Percentiles rank a stretch among this genome's conserved stretches.
These are phyloP conservation scores for Podarcis muralis DNA, from an alignment of 2,113 vertebrate genomes.

Conservation along the genomic window DNA sequence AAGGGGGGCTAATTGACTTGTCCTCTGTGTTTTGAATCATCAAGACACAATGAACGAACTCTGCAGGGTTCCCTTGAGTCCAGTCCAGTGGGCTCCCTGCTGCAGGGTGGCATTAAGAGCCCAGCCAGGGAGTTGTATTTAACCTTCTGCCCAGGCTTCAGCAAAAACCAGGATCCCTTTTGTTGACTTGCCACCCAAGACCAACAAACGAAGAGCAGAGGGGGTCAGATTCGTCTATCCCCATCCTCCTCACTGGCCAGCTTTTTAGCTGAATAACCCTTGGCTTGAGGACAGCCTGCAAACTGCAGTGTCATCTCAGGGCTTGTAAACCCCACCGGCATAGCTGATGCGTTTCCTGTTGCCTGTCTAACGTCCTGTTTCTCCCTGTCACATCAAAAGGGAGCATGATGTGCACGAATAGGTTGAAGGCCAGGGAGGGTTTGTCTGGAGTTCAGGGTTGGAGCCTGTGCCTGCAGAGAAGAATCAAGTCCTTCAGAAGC, in stretches of 20 bases:
- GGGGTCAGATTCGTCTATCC: too few relatives aligned
- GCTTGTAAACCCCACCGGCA: constrained; percentile 32
- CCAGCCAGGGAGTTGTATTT: too few relatives aligned
- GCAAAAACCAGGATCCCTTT: too few relatives aligned
- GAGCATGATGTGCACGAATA: fast-evolving
- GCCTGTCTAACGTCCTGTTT: constrained; percentile 43
- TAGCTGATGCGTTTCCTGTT: neutral
- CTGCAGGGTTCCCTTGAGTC: too few relatives aligned
- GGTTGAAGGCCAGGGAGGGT: fast-evolving
- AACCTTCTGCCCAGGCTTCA: too few relatives aligned
- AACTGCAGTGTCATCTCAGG: fast-evolving
- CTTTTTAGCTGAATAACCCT: neutral
- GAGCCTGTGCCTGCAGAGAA: neutral
- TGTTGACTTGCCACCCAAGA: too few relatives aligned
- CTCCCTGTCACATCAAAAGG: fast-evolving
- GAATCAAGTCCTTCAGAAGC: neutral
- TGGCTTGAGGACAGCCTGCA: constrained; percentile 15
- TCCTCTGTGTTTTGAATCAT: too few relatives aligned
- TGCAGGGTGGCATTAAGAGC: too few relatives aligned
- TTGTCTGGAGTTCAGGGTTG: neutral
- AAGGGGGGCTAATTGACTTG: too few relatives aligned
- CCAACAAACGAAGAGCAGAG: too few relatives aligned
- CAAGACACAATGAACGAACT: too few relatives aligned
- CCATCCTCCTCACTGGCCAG: neutral
- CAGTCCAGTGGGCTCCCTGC: too few relatives aligned